Evolutionary conservation across 2,888 invertebrate genomes (phyloP).

Genomic region (Megamerina dolium): DNA sequence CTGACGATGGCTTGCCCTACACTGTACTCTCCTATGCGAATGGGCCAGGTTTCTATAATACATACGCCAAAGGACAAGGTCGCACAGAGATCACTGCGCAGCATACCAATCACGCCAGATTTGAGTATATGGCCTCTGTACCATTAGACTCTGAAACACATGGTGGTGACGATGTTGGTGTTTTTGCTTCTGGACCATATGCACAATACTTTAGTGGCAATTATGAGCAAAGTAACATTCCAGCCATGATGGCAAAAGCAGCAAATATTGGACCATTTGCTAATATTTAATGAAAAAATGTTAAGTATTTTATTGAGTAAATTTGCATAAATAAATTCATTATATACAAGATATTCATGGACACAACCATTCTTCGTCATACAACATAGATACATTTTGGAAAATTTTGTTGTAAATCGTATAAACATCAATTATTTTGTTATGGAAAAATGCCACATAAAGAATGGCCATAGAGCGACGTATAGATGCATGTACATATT

Average conservation of each 20-base stretch:
- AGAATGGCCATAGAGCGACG: no score
- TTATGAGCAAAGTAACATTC: slow-evolving; percentile 73
- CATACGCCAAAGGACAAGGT: slow-evolving; percentile 28
- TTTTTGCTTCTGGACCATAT: slow-evolving; percentile 72
- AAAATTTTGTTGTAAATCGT: no score
- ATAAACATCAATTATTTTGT: no score
- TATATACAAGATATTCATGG: no score
- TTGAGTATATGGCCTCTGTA: slow-evolving; percentile 56
- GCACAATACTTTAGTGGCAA: slow-evolving; percentile 73
- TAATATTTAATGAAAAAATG: slow-evolving; percentile 20
- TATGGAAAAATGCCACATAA: no score
- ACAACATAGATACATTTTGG: no score
- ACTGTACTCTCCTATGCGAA: slow-evolving; percentile 70
- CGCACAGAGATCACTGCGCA: slow-evolving; percentile 30
- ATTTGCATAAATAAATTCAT: no score
- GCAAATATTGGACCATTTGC: slow-evolving; percentile 60
- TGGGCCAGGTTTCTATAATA: slow-evolving; percentile 60
- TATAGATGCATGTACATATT: no score
- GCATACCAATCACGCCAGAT: slow-evolving; percentile 30
- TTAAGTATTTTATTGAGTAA: no score
- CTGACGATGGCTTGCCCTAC: slow-evolving; percentile 60
- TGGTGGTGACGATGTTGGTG: slow-evolving; percentile 73
- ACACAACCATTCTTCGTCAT: no score
- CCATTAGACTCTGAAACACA: slow-evolving; percentile 64
- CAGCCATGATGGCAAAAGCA: slow-evolving; percentile 67